These are phyloP conservation scores for Carcinoscorpius rotundicauda DNA, from an alignment of 1,140 invertebrate genomes.

Conservation along the genomic window DNA sequence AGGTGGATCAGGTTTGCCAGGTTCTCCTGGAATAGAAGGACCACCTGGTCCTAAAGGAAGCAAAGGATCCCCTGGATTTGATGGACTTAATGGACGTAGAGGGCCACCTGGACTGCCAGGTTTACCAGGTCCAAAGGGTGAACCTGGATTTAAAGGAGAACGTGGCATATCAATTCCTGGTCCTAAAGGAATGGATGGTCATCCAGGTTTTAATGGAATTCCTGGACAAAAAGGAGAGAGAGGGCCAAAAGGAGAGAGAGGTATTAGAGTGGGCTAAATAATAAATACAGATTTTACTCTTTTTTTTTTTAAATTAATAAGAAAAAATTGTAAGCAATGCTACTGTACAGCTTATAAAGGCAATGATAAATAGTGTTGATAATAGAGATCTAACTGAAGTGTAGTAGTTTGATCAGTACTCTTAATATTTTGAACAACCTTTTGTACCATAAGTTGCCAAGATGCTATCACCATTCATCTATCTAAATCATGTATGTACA, in stretches of 20 bases:
- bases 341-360: too few species aligned
- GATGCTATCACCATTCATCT: too few species aligned
- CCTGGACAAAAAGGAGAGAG: slow-evolving; percentile 70
- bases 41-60: slow-evolving; percentile 44
- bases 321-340: too few species aligned
- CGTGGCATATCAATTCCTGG: slow-evolving; percentile 33
- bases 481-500: too few species aligned
- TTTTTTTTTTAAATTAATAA: too few species aligned
- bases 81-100: slow-evolving; percentile 29
- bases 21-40: slow-evolving; percentile 54
- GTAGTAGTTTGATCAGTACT: too few species aligned
- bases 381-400: too few species aligned
- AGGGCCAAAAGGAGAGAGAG: slow-evolving; percentile 57
- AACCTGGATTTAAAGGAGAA: slow-evolving; percentile 43
- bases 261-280: slow-evolving; percentile 5
- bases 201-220: slow-evolving; percentile 40
- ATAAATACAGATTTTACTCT: too few species aligned
- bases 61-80: slow-evolving; percentile 44
- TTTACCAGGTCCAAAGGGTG: slow-evolving; percentile 35
- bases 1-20: slow-evolving; percentile 50
- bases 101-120: slow-evolving; percentile 40
- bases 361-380: too few species aligned
- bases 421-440: too few species aligned
- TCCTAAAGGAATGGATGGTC: slow-evolving; percentile 24
- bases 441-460: too few species aligned